Conservation (phyloP, 2,113 vertebrate species). For the Aspidoscelis tigris region DNA sequence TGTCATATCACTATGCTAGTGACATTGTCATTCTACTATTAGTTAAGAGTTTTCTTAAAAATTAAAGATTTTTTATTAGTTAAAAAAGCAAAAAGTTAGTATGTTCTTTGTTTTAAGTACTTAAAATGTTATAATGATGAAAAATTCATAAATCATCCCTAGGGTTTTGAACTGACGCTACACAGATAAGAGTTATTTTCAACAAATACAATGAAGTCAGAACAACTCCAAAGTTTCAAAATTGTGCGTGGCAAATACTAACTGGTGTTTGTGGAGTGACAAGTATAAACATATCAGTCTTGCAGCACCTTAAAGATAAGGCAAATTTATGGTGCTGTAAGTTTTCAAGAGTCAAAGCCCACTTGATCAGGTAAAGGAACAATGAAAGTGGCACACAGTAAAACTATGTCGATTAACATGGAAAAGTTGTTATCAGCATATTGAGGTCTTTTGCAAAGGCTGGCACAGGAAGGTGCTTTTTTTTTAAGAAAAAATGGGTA, state of each 20-base stretch:
- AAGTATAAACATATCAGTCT: constrained; percentile 1
- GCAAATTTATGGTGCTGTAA: background rate
- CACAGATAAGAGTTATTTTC: no score
- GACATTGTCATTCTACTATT: no score
- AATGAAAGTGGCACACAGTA: constrained; percentile 1
- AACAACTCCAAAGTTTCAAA: no score
- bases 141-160: no score
- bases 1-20: no score
- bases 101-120: no score
- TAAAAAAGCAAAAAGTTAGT: no score
- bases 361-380: background rate
- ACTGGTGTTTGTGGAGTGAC: constrained; percentile 16
- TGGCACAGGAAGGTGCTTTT: constrained; percentile 46
- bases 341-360: background rate
- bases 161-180: no score
- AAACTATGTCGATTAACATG: constrained; percentile 45
- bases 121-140: no score
- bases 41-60: no score
- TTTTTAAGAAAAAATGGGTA: constrained; percentile 29
- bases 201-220: no score
- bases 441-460: constrained; percentile 73
- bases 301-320: background rate
- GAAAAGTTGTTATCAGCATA: constrained; percentile 78
- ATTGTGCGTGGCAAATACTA: constrained; percentile 33
- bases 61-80: no score